phyloP scores from a whole-genome alignment of 2,888 invertebrate genomes.

The Pogonocherus hispidulus region DNA sequence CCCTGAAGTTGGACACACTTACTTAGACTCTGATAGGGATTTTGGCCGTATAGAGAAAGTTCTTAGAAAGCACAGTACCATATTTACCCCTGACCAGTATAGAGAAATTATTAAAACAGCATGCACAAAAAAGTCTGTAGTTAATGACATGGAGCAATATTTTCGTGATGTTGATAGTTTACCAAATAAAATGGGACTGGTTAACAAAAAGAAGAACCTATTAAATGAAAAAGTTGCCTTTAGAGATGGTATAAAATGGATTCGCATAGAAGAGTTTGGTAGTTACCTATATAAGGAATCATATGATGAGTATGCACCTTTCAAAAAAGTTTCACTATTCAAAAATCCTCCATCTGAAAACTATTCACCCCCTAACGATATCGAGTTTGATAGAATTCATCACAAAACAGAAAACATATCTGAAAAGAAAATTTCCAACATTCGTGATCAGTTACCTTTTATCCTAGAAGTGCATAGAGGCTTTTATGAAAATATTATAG shows the following conservation, averaged over 20 bases:
- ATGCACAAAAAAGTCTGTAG: too few species aligned
- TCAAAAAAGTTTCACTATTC: constrained; percentile 14
- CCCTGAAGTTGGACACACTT: too few species aligned
- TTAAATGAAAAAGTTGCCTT: constrained; percentile 21
- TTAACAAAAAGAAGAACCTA: neutral
- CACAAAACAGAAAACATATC: neutral
- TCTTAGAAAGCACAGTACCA: too few species aligned
- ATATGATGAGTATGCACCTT: constrained; percentile 7
- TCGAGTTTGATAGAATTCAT: constrained; percentile 6
- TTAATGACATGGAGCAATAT: too few species aligned
- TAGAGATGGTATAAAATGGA: constrained; percentile 27
- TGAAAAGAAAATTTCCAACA: too few species aligned
- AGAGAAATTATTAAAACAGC: too few species aligned
- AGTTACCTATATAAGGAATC: constrained; percentile 6
- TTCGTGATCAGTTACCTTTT: constrained; percentile 13
- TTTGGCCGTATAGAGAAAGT: too few species aligned
- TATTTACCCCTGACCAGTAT: too few species aligned
- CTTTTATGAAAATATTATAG: constrained; percentile 24
- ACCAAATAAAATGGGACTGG: too few species aligned
- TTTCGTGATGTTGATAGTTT: too few species aligned
- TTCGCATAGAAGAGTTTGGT: constrained; percentile 21
- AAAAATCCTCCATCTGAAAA: neutral
- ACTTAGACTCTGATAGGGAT: too few species aligned
- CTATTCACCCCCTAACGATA: neutral
- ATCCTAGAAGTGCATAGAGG: constrained; percentile 12